Conservation (phyloP, 2,113 vertebrate species). For the Toxotes jaculatrix region DNA sequence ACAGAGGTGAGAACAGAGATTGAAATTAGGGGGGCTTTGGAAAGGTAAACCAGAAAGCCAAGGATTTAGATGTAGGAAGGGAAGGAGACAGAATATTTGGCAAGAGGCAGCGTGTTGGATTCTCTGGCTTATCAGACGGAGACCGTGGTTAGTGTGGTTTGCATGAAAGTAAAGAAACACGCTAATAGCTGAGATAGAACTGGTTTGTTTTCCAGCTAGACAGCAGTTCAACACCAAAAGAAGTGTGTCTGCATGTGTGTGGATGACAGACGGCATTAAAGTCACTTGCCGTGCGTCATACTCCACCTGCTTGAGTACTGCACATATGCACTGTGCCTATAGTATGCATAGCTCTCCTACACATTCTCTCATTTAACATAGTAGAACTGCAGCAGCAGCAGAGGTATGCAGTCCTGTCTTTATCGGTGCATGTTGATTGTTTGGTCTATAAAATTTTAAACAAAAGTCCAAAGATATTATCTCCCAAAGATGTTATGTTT, state of each 20-base stretch:
- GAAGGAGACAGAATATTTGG: conserved; percentile 45
- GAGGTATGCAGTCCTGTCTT: background rate
- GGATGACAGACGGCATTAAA: conserved; percentile 22
- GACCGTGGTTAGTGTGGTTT: conserved; percentile 49
- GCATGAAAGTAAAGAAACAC: background rate
- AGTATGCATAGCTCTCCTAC: background rate
- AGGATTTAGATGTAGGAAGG: conserved; percentile 33
- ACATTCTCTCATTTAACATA: background rate
- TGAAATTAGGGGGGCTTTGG: conserved; percentile 14
- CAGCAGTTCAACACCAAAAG: conserved; percentile 40
- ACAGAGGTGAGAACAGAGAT: background rate
- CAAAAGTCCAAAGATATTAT: no score
- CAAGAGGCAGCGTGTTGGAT: conserved; percentile 15
- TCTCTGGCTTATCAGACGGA: conserved; percentile 50
- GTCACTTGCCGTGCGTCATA: conserved; percentile 24
- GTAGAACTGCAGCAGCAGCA: background rate
- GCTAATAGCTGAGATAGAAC: conserved; percentile 45
- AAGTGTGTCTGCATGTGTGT: conserved; percentile 37
- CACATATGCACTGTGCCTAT: background rate
- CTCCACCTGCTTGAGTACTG: background rate
- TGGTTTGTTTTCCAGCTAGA: conserved; percentile 56
- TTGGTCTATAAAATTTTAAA: no score
- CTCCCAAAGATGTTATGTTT: no score
- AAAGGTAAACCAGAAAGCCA: conserved; percentile 42
- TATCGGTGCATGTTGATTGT: no score